Conservation (phyloP, 2,888 invertebrate species). For the Drosophila setosimentum region DNA sequence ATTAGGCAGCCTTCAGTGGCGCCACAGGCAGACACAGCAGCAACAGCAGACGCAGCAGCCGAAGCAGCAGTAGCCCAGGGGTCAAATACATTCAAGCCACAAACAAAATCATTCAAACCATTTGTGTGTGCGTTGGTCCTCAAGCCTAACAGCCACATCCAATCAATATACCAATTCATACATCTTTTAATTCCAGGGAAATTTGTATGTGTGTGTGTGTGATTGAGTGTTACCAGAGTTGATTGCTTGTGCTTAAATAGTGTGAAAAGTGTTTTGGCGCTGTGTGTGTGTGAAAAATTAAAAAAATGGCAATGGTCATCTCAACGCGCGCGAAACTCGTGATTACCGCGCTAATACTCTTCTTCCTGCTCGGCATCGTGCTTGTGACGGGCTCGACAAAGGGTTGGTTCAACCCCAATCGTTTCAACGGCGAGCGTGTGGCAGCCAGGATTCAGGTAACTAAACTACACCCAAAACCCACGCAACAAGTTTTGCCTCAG, state of each 20-base stretch:
- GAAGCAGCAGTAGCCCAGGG: constrained; percentile 38
- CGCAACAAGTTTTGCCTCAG: constrained; percentile 54
- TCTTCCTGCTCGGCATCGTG: constrained; percentile 87
- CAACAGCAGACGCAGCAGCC: constrained; percentile 17
- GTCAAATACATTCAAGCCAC: constrained; percentile 58
- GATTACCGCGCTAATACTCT: constrained; percentile 87
- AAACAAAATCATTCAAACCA: constrained; percentile 59
- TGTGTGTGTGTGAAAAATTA: constrained; percentile 41
- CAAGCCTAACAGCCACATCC: constrained; percentile 40
- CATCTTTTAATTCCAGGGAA: constrained; percentile 62
- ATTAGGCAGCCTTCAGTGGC: constrained; percentile 56
- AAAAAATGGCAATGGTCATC: constrained; percentile 88
- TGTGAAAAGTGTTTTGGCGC: constrained; percentile 49
- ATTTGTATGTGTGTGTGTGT: constrained; percentile 10
- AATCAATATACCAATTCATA: constrained; percentile 71
- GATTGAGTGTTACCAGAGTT: constrained; percentile 23
- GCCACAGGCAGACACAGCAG: constrained; percentile 22
- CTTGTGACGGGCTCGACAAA: constrained; percentile 87
- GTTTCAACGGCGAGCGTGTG: constrained; percentile 86
- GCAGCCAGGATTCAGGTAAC: constrained; percentile 87
- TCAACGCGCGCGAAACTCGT: constrained; percentile 88
- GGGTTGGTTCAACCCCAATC: constrained; percentile 88
- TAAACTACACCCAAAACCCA: constrained; percentile 8
- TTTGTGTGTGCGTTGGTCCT: constrained; percentile 50
- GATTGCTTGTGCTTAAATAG: constrained; percentile 34